Evolutionary conservation across 2,113 vertebrate species (phyloP).

Genomic region (Engraulis encrasicolus): DNA sequence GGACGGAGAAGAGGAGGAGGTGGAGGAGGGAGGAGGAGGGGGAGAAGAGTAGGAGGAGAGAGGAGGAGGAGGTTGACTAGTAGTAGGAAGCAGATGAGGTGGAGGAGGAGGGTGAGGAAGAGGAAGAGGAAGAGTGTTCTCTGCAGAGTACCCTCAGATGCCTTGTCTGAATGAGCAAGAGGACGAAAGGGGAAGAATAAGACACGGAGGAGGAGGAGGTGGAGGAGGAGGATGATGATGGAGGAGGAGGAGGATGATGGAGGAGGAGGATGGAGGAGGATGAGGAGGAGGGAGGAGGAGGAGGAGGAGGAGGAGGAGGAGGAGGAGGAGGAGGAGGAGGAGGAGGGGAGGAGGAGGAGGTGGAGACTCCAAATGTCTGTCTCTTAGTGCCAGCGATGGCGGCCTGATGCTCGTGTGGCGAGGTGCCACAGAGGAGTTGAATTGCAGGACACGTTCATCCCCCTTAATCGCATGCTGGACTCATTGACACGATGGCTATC

Average conservation of each 20-base stretch:
- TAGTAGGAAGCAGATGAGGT: too few species aligned
- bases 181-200: too few species aligned
- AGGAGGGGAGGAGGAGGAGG: background rate
- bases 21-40: too few species aligned
- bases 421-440: background rate
- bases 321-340: background rate
- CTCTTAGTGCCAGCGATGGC: slow-evolving; percentile 19
- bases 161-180: background rate
- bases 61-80: too few species aligned
- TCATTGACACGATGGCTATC: background rate
- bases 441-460: background rate
- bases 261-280: too few species aligned
- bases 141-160: background rate
- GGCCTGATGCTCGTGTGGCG: background rate
- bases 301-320: too few species aligned
- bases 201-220: slow-evolving; percentile 4
- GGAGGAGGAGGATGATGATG: too few species aligned
- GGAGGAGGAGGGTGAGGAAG: too few species aligned
- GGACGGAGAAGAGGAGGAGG: too few species aligned
- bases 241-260: too few species aligned
- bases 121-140: background rate
- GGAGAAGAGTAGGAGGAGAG: too few species aligned
- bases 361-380: background rate
- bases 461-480: background rate
- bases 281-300: too few species aligned